phyloP scores from a whole-genome alignment of 2,888 invertebrate species.

The Muscina levida region DNA sequence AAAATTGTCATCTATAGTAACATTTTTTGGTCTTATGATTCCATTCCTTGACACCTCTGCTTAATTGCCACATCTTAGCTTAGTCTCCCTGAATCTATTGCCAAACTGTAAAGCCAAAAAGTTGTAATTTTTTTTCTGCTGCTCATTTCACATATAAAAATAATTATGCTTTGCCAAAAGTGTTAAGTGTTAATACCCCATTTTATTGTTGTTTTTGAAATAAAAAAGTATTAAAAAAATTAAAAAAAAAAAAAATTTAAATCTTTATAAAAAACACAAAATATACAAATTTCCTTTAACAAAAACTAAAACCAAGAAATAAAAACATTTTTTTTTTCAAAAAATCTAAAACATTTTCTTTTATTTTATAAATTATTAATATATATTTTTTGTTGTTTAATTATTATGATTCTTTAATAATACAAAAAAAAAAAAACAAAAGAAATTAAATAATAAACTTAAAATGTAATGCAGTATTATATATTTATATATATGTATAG shows the following conservation, averaged over 20 bases:
- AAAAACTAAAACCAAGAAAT: too few species aligned
- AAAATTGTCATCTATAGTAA: too few species aligned
- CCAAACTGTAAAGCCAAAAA: conserved; percentile 56
- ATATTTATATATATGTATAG: conserved; percentile 24
- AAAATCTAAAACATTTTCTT: conserved; percentile 26
- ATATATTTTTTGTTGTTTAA: too few species aligned
- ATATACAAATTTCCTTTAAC: conserved; percentile 59
- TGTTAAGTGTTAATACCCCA: conserved; percentile 62
- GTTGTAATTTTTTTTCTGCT: conserved; percentile 55
- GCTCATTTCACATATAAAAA: conserved; percentile 56
- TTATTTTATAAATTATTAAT: conserved; percentile 36
- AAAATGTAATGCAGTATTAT: conserved; percentile 19
- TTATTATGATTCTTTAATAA: conserved; percentile 41
- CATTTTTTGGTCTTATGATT: too few species aligned
- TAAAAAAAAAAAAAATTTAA: conserved; percentile 56
- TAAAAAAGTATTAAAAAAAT: conserved; percentile 47
- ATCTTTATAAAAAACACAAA: conserved; percentile 57
- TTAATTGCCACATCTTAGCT: conserved; percentile 29
- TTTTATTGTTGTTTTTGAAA: conserved; percentile 51
- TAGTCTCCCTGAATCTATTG: too few species aligned
- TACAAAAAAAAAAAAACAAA: conserved; percentile 38
- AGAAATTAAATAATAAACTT: conserved; percentile 52
- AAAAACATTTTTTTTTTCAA: conserved; percentile 51
- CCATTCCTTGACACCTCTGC: conserved; percentile 19
- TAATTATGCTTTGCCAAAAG: conserved; percentile 57